A percentile compares a stretch with the other conserved stretches of the same genome.
phyloP scores from a whole-genome alignment of 1,140 invertebrate genomes.

The Coboldia fuscipes region DNA sequence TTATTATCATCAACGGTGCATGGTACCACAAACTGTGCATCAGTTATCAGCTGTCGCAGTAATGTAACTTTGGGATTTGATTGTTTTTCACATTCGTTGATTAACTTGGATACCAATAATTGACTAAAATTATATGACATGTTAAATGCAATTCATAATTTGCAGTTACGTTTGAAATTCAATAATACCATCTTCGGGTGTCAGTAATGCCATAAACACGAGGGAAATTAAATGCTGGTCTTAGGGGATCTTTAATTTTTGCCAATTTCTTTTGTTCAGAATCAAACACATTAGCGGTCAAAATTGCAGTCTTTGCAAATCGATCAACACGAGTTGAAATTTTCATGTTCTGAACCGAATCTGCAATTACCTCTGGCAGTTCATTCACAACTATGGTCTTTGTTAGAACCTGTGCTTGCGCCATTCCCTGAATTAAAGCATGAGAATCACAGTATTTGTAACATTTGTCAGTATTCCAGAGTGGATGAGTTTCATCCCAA shows the following conservation, averaged over 20 bases:
- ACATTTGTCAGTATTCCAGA: slow-evolving; percentile 36
- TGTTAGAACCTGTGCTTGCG: slow-evolving; percentile 50
- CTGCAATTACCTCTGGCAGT: slow-evolving; percentile 32
- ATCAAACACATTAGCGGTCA: slow-evolving; percentile 53
- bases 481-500: slow-evolving; percentile 32
- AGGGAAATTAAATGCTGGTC: slow-evolving; percentile 46
- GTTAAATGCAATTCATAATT: slow-evolving; percentile 3
- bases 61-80: slow-evolving; percentile 27
- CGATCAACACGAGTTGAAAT: slow-evolving; percentile 27
- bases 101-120: slow-evolving; percentile 40
- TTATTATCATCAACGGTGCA: slow-evolving; percentile 37
- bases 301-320: slow-evolving; percentile 33
- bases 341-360: slow-evolving; percentile 22
- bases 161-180: slow-evolving; percentile 1
- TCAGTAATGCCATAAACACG: slow-evolving; percentile 48
- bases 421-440: slow-evolving; percentile 43
- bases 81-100: slow-evolving; percentile 44
- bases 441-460: slow-evolving; percentile 32
- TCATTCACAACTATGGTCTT: slow-evolving; percentile 43
- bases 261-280: slow-evolving; percentile 53
- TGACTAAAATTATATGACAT: slow-evolving; percentile 28
- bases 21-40: slow-evolving; percentile 27
- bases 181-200: slow-evolving; percentile 42
- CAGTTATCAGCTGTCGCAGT: slow-evolving; percentile 29
- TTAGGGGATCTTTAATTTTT: slow-evolving; percentile 39